Evolutionary conservation across 2,113 vertebrate genomes (phyloP).

Genomic region (Indicator maculatus): DNA sequence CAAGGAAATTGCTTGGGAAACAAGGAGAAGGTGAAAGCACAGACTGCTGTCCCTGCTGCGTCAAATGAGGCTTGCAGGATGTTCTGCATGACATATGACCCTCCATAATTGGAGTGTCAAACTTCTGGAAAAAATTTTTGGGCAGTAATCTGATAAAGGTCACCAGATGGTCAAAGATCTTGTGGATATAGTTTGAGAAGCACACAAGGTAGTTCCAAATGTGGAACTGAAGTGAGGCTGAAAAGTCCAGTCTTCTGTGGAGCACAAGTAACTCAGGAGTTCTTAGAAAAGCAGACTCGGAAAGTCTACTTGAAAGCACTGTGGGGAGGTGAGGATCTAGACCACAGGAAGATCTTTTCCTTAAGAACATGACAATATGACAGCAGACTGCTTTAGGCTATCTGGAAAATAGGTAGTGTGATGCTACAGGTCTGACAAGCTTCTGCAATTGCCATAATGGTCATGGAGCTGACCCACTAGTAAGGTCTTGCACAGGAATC

Average conservation of each 20-base stretch:
- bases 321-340: background rate
- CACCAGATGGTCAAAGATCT: slow-evolving; percentile 52
- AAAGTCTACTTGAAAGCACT: background rate
- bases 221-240: background rate
- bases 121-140: slow-evolving; percentile 53
- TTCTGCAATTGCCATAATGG: background rate
- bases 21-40: background rate
- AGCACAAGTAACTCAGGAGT: background rate
- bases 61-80: slow-evolving; percentile 17
- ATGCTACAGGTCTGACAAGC: background rate
- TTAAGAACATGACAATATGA: background rate
- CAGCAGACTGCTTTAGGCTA: background rate
- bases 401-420: background rate
- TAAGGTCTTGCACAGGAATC: background rate
- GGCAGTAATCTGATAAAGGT: slow-evolving; percentile 64
- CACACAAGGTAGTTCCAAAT: slow-evolving; percentile 16
- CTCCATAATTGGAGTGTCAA: slow-evolving; percentile 51
- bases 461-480: background rate
- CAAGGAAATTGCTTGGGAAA: slow-evolving; percentile 2
- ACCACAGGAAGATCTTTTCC: background rate
- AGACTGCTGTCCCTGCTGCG: background rate
- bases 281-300: background rate
- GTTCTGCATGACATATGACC: slow-evolving; percentile 42
- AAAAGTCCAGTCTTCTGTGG: background rate
- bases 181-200: background rate